A percentile compares a stretch with the other conserved stretches of the same genome.
phyloP scores from a whole-genome alignment of 2,888 invertebrate species.

The Heliconius ismenius region DNA sequence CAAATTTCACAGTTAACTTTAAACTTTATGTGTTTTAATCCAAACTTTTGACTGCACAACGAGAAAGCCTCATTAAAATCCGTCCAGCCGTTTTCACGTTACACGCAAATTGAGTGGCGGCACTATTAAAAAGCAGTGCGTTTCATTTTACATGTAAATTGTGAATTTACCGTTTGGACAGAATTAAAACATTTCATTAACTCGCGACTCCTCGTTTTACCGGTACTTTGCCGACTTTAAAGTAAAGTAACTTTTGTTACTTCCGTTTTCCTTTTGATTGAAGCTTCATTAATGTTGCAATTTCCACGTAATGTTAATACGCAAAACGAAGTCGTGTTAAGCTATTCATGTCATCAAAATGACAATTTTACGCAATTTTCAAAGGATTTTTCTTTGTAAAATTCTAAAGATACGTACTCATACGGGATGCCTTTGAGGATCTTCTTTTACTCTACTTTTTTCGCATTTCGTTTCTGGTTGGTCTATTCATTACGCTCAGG shows the following conservation, averaged over 20 bases:
- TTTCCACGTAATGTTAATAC: slow-evolving; percentile 2
- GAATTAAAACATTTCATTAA: slow-evolving; percentile 18
- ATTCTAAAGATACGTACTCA: background rate
- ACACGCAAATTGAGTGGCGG: slow-evolving; percentile 9
- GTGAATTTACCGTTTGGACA: slow-evolving; percentile 5
- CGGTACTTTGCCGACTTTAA: background rate
- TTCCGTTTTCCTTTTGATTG: slow-evolving; percentile 8
- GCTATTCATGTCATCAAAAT: slow-evolving; percentile 11
- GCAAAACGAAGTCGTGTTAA: slow-evolving; percentile 10
- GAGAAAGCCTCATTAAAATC: slow-evolving; percentile 14
- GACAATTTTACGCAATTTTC: slow-evolving; percentile 30
- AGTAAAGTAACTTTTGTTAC: background rate
- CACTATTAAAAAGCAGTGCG: slow-evolving; percentile 13
- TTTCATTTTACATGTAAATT: slow-evolving; percentile 12
- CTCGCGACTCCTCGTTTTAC: background rate
- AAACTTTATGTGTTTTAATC: slow-evolving; percentile 5
- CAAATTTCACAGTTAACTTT: background rate
- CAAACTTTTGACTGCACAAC: background rate
- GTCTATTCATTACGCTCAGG: slow-evolving; percentile 5
- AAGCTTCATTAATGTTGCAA: background rate
- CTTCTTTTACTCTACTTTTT: background rate
- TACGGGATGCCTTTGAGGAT: slow-evolving; percentile 6
- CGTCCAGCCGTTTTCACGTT: slow-evolving; percentile 3
- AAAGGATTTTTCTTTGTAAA: slow-evolving; percentile 32
- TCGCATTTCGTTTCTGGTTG: background rate